Evolutionary conservation across 2,113 vertebrate genomes (phyloP).

Genomic region (Neoarius graeffei): DNA sequence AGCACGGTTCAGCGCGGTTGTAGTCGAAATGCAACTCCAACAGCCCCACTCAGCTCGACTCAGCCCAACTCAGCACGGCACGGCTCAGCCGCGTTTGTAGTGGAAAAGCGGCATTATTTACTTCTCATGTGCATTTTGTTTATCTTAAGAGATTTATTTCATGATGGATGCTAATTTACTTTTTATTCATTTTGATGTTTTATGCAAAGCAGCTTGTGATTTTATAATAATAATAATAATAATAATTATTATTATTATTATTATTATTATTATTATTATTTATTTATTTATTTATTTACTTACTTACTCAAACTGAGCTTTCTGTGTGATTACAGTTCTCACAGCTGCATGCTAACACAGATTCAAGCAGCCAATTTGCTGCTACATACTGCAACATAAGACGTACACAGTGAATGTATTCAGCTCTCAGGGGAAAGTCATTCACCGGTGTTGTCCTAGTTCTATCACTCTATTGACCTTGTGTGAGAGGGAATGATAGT

Average conservation of each 20-base stretch:
- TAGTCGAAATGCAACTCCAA: no score
- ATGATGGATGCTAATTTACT: neutral
- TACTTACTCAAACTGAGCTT: neutral
- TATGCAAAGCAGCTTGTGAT: no score
- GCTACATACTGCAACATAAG: conserved; percentile 18
- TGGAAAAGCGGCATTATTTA: no score
- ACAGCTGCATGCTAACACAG: neutral
- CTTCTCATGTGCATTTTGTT: neutral
- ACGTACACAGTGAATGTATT: conserved; percentile 19
- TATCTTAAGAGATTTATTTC: neutral
- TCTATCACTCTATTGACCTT: conserved; percentile 71
- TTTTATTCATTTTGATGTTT: no score
- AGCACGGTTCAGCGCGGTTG: no score
- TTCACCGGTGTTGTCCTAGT: conserved; percentile 57
- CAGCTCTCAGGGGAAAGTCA: conserved; percentile 57
- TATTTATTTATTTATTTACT: no score
- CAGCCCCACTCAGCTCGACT: no score
- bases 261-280: neutral
- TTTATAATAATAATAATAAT: neutral
- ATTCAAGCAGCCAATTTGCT: neutral
- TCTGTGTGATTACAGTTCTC: neutral
- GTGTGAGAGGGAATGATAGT: conserved; percentile 67
- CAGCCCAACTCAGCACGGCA: no score
- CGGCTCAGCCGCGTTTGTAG: no score
- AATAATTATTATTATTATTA: neutral